phyloP scores from a whole-genome alignment of 2,797 vertebrate species.

The Galago senegalensis region DNA sequence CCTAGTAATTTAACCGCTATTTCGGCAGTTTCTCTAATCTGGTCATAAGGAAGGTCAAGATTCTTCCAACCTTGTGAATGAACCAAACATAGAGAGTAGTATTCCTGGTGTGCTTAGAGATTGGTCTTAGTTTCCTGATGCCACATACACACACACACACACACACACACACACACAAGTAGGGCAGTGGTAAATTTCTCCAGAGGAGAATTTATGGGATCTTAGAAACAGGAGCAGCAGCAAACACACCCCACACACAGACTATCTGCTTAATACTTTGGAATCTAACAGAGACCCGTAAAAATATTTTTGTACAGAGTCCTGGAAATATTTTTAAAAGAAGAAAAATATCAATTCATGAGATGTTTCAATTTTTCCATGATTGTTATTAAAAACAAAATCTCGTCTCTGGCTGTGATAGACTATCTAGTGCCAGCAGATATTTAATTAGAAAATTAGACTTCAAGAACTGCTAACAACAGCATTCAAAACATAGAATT shows the following conservation, averaged over 20 bases:
- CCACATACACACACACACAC: neutral
- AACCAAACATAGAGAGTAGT: neutral
- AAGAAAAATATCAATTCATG: slow-evolving; percentile 45
- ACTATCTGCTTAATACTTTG: slow-evolving; percentile 6
- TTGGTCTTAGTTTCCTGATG: neutral
- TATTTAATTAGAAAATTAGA: slow-evolving; percentile 14
- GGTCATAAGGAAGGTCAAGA: neutral
- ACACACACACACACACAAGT: neutral
- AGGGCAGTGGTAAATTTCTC: slow-evolving; percentile 4
- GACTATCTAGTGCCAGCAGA: neutral
- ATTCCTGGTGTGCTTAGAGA: neutral
- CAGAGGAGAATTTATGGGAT: slow-evolving; percentile 56
- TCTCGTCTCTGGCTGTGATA: neutral
- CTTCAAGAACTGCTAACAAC: neutral
- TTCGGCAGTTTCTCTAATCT: neutral
- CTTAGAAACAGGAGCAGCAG: neutral
- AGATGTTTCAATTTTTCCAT: neutral
- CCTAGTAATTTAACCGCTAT: neutral
- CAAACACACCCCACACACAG: neutral
- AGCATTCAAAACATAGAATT: slow-evolving; percentile 15
- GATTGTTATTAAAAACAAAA: slow-evolving; percentile 60
- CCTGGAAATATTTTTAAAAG: slow-evolving; percentile 16
- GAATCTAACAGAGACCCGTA: neutral
- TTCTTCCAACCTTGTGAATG: slow-evolving; percentile 10
- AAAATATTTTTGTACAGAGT: neutral